A percentile compares a stretch with the other conserved stretches of the same genome.
These are phyloP conservation scores for Beroe ovata DNA, from an alignment of 37 sponge, comb jelly and placozoan genomes.

Conservation along the genomic window DNA sequence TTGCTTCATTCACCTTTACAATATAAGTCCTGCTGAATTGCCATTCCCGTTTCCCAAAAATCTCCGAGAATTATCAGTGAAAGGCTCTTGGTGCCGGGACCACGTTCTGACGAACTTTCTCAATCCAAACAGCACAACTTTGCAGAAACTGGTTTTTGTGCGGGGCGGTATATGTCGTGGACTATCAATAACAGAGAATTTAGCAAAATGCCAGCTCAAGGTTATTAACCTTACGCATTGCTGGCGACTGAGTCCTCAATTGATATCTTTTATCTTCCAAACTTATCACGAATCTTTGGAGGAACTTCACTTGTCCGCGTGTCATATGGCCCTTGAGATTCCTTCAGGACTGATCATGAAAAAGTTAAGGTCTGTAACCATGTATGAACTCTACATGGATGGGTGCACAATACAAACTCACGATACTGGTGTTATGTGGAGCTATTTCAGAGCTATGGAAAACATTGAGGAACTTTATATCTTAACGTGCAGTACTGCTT, in stretches of 20 bases:
- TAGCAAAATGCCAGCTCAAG: background rate
- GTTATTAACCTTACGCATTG: background rate
- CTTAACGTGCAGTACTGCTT: background rate
- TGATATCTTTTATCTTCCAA: background rate
- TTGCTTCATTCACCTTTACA: background rate
- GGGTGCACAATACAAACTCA: background rate
- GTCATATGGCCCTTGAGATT: background rate
- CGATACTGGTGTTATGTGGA: background rate
- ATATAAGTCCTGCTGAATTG: background rate
- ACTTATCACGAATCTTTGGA: background rate
- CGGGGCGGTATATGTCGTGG: background rate
- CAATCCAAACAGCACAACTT: background rate
- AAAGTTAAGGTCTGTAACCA: background rate
- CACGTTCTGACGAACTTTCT: background rate
- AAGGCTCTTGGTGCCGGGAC: background rate
- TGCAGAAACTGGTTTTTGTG: background rate
- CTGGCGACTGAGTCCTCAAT: background rate
- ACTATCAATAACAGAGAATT: background rate
- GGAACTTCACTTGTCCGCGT: background rate
- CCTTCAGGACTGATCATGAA: conserved; percentile 9
- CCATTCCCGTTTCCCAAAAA: background rate
- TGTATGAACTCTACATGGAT: background rate
- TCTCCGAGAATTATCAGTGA: background rate
- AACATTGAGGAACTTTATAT: conserved; percentile 1
- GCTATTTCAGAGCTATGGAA: background rate